Base-by-base conservation (phyloP, 1,140 invertebrate genomes). In the Hirudo medicinalis region DNA sequence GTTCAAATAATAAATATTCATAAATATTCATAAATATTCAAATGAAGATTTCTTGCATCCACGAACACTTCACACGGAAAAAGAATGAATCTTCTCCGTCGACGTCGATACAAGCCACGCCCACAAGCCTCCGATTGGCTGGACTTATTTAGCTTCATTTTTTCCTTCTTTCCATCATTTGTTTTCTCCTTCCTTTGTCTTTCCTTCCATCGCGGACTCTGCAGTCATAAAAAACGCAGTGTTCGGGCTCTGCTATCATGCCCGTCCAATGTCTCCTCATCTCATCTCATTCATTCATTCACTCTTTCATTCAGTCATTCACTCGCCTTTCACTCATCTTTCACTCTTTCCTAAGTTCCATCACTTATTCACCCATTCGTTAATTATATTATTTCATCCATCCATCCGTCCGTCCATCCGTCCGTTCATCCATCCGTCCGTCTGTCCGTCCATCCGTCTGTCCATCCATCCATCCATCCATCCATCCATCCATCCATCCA, bases 81-180 rank as follows among this genome's bases (percentile, higher is more conserved):
- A 0, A 13, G 43, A 49, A 49, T 49, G 43, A 49, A 49, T 49
- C 43, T 49, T 49, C 11, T 49, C 43, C 13, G 43, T 49, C 43
- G 9, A 49, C 43, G 9, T 17, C 43, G 43, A 15, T 17, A 17
- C 11, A 49, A 40, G 36, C 67, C 32, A 11, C 49, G 36, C 49
- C 67, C 36, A 27, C 17, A 15, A 3, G 22, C 0, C 49, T 54
- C 67, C 36, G 36, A 40, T 69, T 69, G 36, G 36, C 32, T 54
- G 25, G 36, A 22, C 36, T 27, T 54, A 22, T 54, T 36, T 40
- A 22, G n/a, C 67, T 69, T 54, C 49, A 40, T 54, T 54, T 40
- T n/a, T 54, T 63, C 29, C 57, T 25, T 69, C 67, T 69, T 54
- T 69, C 67, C 11, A 22, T 63, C 57, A 63, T 63, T 49, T 49